Base-by-base conservation (phyloP, 1,140 invertebrate genomes). In the Marisa cornuarietis region DNA sequence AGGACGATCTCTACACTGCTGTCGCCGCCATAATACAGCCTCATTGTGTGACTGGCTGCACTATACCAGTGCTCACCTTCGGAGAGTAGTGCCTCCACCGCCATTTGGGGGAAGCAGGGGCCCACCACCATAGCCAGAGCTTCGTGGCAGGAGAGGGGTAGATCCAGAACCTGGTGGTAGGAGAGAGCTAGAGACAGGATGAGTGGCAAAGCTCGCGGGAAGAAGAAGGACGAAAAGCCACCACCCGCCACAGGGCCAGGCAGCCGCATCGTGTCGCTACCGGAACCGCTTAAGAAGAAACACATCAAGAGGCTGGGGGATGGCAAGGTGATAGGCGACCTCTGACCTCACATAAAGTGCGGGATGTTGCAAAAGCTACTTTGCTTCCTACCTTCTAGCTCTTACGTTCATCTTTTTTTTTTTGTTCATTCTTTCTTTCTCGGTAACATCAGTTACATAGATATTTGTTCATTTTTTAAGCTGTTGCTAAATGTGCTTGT, bases 211-310 rank as follows among this genome's bases (percentile, higher is more conserved):
- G 84, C 83, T 71, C 81, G 81, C 9, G 81, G 83, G 66, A 86
- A 84, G 71, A 91, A 91, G 83, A 90, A 90, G 83, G 86, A 89
- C 42, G 88, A 90, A 24, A 89, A 90, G 77, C 89, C 89, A 5
- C 88, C 88, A 11, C 90, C 90, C 7, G 86, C 89, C 31, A 88
- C 84, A 6, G 90, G 90, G 0, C 89, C 89, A 0, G 90, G 90
- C 51, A 90, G 89, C 65, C 88, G 88, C 75, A 89, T 91, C 18
- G 74, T 87, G 13, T 83, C 89, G 7, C 82, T 91, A 52, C 87
- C 89, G 18, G 85, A 88, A 51, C 84, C 85, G 2, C 76, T 89
- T 11, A 86, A 85, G 62, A 89, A 88, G 58, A 71, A 76, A 20
- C 82, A 87, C 79, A 83, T 89, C 63, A 87, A 87, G 62, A 69